Conservation (phyloP, 2,797 vertebrate genomes). For the Fistularia tabacaria region DNA sequence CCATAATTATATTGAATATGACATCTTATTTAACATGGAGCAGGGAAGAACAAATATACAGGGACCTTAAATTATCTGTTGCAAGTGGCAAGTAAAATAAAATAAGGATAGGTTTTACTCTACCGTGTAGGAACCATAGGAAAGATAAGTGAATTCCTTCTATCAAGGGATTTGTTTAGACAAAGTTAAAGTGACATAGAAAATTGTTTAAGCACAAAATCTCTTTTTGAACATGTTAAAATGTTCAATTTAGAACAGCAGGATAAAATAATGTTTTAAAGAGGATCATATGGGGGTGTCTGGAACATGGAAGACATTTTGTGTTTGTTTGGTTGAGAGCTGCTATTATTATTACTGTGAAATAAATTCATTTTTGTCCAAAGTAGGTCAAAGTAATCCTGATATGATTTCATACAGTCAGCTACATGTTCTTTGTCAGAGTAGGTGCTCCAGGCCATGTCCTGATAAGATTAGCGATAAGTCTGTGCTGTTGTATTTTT, state of each 20-base stretch:
- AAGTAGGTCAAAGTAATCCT: slow-evolving; percentile 39
- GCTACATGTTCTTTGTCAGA: slow-evolving; percentile 28
- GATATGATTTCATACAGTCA: slow-evolving; percentile 52
- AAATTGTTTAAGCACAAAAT: too few relatives aligned
- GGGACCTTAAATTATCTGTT: too few relatives aligned
- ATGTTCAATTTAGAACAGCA: not conserved
- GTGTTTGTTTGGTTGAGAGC: slow-evolving; percentile 29
- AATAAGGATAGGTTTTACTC: too few relatives aligned
- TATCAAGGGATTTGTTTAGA: too few relatives aligned
- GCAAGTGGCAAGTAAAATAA: too few relatives aligned
- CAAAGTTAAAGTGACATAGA: too few relatives aligned
- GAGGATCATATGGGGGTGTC: not conserved
- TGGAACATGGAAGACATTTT: not conserved
- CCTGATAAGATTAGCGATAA: slow-evolving; percentile 46
- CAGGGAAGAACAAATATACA: too few relatives aligned
- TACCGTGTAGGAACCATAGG: too few relatives aligned
- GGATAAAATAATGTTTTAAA: not conserved
- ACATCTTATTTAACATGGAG: too few relatives aligned
- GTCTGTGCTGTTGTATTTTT: slow-evolving; percentile 27
- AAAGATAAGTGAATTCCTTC: too few relatives aligned
- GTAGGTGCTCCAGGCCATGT: slow-evolving; percentile 35
- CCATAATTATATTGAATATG: not conserved
- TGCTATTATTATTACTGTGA: slow-evolving; percentile 27
- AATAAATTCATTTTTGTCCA: slow-evolving; percentile 36
- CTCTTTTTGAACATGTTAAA: not conserved